phyloP scores from a whole-genome alignment of 92 coral and sea anemone species.

The Phymanthus crucifer region DNA sequence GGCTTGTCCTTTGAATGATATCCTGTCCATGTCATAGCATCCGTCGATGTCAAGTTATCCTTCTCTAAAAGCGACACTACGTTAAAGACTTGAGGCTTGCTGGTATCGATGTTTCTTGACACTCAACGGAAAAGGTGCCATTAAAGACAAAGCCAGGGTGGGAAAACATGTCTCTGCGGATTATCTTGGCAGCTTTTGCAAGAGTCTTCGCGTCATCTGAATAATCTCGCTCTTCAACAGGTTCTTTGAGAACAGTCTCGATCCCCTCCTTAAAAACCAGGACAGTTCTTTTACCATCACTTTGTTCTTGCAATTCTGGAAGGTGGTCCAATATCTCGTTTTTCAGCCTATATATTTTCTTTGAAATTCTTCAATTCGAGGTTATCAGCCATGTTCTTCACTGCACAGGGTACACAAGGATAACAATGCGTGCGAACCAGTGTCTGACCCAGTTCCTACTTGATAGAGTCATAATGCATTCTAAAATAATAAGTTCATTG shows the following conservation, averaged over 20 bases:
- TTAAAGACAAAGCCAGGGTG: constrained; percentile 31
- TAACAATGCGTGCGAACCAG: too few species aligned
- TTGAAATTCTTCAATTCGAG: too few species aligned
- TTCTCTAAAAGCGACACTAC: background rate
- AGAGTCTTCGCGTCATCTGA: constrained; percentile 49
- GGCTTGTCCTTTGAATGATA: constrained; percentile 15
- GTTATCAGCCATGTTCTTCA: too few species aligned
- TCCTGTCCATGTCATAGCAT: constrained; percentile 24
- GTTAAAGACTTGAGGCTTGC: background rate
- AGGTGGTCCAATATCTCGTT: constrained; percentile 25
- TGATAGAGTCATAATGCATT: too few species aligned
- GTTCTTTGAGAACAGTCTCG: constrained; percentile 35
- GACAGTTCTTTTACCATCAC: constrained; percentile 32
- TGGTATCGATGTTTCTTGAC: constrained; percentile 4
- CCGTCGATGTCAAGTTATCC: background rate
- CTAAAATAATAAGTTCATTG: too few species aligned
- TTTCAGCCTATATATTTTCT: constrained; percentile 47
- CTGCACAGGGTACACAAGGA: too few species aligned
- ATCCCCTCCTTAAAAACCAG: constrained; percentile 48
- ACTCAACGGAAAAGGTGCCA: constrained; percentile 36
- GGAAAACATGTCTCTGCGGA: constrained; percentile 48
- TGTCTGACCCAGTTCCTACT: too few species aligned
- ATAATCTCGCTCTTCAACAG: constrained; percentile 43
- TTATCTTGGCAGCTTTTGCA: constrained; percentile 50
- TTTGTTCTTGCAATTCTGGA: constrained; percentile 42